These are phyloP conservation scores for Bombus breviceps DNA, from an alignment of 1,140 invertebrate species.

Conservation along the genomic window DNA sequence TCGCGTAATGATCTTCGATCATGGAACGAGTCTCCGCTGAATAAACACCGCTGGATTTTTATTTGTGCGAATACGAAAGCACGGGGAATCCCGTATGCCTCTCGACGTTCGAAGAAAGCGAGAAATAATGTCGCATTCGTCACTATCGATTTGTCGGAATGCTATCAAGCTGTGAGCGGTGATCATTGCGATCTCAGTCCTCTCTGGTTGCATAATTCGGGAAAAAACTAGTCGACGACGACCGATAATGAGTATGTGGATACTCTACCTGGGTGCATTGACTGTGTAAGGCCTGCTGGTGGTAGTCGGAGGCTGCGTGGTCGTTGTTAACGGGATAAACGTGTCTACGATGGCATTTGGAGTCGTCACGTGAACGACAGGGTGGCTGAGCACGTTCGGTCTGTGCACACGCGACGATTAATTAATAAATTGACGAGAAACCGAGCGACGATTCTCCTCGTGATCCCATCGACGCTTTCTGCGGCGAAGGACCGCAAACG, in stretches of 20 bases:
- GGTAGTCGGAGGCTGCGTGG: conserved; percentile 74
- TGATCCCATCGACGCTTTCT: neutral
- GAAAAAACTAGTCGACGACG: neutral
- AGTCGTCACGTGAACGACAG: conserved; percentile 77
- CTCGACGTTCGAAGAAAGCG: conserved; percentile 15
- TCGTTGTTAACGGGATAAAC: conserved; percentile 76
- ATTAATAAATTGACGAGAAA: conserved; percentile 19
- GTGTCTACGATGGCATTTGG: conserved; percentile 79
- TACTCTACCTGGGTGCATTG: conserved; percentile 78
- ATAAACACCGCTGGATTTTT: neutral
- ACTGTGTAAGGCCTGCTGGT: conserved; percentile 75
- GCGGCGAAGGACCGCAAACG: neutral
- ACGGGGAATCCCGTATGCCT: neutral
- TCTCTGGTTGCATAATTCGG: neutral
- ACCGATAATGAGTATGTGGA: neutral
- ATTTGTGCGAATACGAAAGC: neutral
- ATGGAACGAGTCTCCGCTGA: neutral
- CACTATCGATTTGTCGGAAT: neutral
- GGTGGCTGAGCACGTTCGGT: conserved; percentile 76
- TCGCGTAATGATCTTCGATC: neutral
- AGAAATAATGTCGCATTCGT: conserved; percentile 15
- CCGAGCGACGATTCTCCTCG: neutral
- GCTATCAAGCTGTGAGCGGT: neutral
- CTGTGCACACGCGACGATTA: conserved; percentile 59
- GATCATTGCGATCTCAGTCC: neutral